Percentiles rank a stretch among this genome's conserved stretches.
Evolutionary conservation across 2,888 invertebrate species (phyloP).

Genomic region (Dastarcus helophoroides): DNA sequence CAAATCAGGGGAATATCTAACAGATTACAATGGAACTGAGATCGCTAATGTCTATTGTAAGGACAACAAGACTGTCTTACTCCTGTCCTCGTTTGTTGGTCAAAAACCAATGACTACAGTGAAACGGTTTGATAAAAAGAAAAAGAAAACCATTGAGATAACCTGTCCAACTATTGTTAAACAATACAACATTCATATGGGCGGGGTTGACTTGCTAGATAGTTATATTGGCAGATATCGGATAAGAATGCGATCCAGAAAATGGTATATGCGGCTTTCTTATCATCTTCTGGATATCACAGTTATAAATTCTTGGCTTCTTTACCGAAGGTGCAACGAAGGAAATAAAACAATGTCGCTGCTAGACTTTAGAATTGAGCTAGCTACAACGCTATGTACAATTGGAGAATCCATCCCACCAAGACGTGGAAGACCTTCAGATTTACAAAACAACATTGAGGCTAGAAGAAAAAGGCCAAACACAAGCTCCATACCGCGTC

Average conservation of each 20-base stretch:
- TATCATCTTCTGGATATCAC: slow-evolving; percentile 18
- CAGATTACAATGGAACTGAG: no score
- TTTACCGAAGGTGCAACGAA: slow-evolving; percentile 14
- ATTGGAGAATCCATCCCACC: no score
- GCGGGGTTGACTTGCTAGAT: slow-evolving; percentile 23
- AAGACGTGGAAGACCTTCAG: no score
- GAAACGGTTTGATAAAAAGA: slow-evolving; percentile 11
- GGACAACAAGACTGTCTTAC: slow-evolving; percentile 27
- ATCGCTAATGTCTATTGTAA: no score
- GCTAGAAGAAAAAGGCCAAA: no score
- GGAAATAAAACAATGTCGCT: slow-evolving; percentile 1
- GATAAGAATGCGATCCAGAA: slow-evolving; percentile 15
- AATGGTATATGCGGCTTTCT: slow-evolving; percentile 17
- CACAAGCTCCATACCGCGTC: no score
- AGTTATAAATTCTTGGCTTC: slow-evolving; percentile 16
- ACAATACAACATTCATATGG: slow-evolving; percentile 22
- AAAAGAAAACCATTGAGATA: slow-evolving; percentile 16
- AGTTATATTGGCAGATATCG: slow-evolving; percentile 17
- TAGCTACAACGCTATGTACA: no score
- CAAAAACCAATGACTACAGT: slow-evolving; percentile 16
- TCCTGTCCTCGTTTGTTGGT: slow-evolving; percentile 28
- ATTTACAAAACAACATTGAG: no score
- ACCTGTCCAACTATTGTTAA: slow-evolving; percentile 18
- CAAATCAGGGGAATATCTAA: no score
- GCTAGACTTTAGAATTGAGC: no score